Base-by-base conservation (phyloP, 2,888 invertebrate genomes). In the Seladonia tumulorum region DNA sequence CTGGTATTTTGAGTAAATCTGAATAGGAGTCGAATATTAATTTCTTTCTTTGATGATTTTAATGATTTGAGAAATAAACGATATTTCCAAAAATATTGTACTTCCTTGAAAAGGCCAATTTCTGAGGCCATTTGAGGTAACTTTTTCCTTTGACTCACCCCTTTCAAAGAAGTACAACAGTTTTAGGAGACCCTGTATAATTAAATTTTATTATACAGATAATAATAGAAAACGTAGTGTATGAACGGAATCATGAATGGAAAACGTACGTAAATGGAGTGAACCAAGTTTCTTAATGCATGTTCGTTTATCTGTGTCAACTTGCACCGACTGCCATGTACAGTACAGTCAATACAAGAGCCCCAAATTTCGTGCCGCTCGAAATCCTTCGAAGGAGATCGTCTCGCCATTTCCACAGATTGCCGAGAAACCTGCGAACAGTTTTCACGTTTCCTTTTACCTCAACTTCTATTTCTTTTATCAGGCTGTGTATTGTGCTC, bases 301-400 rank as follows among this genome's bases (percentile, higher is more conserved):
- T 66, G 8, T 66, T 22, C 18, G 18, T 66, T 66, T 66, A 66
- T 66, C 35, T 66, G 66, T 35, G 66, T 66, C 66, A 66, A 66
- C 66, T 66, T 22, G 66, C 66, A 10, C 18, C 35, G 18, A 35
- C 66, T 35, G 1, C 35, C 66, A 35, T 66, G 35, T 66, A 18
- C 18, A 35, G 35, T n/a, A 57, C 10, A n/a, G 35, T 35, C 66
- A 35, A 10, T 66, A 66, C 2, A 22, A 66, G 35, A 66, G 18
- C 66, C 3, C 35, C 18, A 66, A 63, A 66, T 66, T 66, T 22
- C 35, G 18, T 22, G 10, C 4, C 66, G 35, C 66, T 35, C 10
- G 35, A 35, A 35, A 66, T 18, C 66, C 18, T 66, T 66, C 66
- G 35, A 35, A 35, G 18, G 35, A 66, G 66, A 66, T 35, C 66